Conservation (phyloP, 2,888 invertebrate species). For the Rhagonycha fulva region DNA sequence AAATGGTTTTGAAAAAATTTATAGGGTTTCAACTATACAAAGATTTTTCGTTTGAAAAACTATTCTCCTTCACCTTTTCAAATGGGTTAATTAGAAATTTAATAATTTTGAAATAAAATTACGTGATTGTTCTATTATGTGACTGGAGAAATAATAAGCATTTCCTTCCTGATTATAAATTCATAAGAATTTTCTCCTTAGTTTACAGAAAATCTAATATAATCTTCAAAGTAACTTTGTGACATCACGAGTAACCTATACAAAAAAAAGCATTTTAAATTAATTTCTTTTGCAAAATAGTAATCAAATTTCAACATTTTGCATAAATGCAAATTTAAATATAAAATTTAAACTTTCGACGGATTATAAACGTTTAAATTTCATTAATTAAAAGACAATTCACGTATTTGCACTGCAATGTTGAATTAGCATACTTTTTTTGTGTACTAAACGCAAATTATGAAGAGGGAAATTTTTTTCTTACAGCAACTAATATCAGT, state of each 20-base stretch:
- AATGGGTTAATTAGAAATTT: neutral
- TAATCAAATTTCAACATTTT: neutral
- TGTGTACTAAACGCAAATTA: neutral
- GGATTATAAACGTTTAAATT: neutral
- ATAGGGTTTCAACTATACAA: neutral
- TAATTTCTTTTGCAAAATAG: neutral
- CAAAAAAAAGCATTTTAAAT: neutral
- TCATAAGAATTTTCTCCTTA: neutral
- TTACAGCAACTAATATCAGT: neutral
- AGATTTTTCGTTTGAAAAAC: neutral
- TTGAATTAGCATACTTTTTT: neutral
- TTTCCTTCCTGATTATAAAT: neutral
- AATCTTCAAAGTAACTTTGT: neutral
- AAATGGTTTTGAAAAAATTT: neutral
- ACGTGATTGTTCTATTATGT: neutral
- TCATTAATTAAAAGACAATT: neutral
- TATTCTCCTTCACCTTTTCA: neutral
- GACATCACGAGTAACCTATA: neutral
- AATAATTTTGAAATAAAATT: neutral
- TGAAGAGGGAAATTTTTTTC: neutral
- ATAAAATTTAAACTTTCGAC: neutral
- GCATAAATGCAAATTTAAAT: neutral
- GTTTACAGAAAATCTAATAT: neutral
- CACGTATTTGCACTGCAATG: neutral
- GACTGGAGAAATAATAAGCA: neutral